These are phyloP conservation scores for Hylia prasina DNA, from an alignment of 2,113 vertebrate genomes.

Conservation along the genomic window DNA sequence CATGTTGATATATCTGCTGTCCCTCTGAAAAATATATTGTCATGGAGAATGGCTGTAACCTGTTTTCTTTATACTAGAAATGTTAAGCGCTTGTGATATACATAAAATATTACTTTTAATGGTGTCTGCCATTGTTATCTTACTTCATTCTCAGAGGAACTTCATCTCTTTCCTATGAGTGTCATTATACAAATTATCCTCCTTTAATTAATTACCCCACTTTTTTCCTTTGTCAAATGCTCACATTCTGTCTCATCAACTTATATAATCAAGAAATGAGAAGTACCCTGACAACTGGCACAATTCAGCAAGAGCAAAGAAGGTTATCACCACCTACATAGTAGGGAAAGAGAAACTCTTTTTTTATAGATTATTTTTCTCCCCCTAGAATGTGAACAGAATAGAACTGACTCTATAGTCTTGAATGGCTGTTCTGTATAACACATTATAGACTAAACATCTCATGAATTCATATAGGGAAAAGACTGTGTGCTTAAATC, in stretches of 20 bases:
- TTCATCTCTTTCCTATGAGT: neutral
- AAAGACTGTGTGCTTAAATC: neutral
- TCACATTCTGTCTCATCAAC: neutral
- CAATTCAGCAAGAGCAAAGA: neutral
- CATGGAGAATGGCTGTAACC: neutral
- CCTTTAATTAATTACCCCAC: neutral
- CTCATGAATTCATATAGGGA: neutral
- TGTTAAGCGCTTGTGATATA: neutral
- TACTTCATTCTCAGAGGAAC: neutral
- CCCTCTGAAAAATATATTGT: neutral
- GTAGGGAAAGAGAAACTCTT: neutral
- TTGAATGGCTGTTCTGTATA: neutral
- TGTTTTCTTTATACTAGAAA: neutral
- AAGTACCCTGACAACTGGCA: neutral
- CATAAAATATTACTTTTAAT: neutral
- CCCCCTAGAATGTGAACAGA: too few species aligned
- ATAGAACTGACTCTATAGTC: neutral
- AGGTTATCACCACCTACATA: neutral
- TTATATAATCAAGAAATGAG: neutral
- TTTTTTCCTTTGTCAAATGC: neutral
- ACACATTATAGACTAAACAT: neutral
- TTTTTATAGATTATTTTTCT: neutral
- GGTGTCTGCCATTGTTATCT: neutral
- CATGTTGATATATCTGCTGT: neutral
- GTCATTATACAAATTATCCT: neutral